Conservation (phyloP, 2,113 vertebrate genomes). For the Xiphophorus maculatus region DNA sequence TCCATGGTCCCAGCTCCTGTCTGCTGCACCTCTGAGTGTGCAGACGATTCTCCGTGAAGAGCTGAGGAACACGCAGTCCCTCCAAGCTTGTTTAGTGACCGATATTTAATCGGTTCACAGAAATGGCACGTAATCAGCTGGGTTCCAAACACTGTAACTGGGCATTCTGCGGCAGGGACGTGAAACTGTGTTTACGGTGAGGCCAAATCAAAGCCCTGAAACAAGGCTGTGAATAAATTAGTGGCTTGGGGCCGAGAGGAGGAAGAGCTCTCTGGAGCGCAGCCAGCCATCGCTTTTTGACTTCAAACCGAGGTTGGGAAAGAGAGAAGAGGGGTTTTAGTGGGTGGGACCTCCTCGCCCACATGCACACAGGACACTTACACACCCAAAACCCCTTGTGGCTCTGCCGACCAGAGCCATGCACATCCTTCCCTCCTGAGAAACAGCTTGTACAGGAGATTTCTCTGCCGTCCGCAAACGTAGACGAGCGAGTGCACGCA, state of each 20-base stretch:
- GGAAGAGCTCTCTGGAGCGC: constrained; percentile 23
- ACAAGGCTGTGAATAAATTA: constrained; percentile 37
- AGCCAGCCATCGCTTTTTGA: constrained; percentile 30
- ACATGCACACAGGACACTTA: constrained; percentile 27
- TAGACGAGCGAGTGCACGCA: constrained; percentile 1
- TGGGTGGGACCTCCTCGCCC: constrained; percentile 53
- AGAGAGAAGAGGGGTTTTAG: constrained; percentile 30
- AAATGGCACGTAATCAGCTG: not conserved
- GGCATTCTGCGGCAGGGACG: constrained; percentile 24
- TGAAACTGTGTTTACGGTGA: constrained; percentile 20
- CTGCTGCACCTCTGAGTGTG: not conserved
- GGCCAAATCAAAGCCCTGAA: constrained; percentile 20
- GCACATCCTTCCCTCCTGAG: constrained; percentile 24
- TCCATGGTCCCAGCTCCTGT: too few relatives aligned
- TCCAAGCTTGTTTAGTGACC: constrained; percentile 18
- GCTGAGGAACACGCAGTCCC: constrained; percentile 22
- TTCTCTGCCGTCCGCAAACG: constrained; percentile 8
- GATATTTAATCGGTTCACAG: constrained; percentile 58
- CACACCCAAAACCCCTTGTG: constrained; percentile 42
- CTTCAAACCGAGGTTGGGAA: constrained; percentile 42
- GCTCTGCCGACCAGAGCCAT: constrained; percentile 38
- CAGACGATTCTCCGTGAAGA: constrained; percentile 11
- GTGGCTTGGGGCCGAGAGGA: constrained; percentile 35
- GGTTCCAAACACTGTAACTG: constrained; percentile 7
- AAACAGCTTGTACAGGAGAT: constrained; percentile 4